These are phyloP conservation scores for Acanthurus tractus DNA, from an alignment of 2,797 vertebrate species.

Conservation along the genomic window DNA sequence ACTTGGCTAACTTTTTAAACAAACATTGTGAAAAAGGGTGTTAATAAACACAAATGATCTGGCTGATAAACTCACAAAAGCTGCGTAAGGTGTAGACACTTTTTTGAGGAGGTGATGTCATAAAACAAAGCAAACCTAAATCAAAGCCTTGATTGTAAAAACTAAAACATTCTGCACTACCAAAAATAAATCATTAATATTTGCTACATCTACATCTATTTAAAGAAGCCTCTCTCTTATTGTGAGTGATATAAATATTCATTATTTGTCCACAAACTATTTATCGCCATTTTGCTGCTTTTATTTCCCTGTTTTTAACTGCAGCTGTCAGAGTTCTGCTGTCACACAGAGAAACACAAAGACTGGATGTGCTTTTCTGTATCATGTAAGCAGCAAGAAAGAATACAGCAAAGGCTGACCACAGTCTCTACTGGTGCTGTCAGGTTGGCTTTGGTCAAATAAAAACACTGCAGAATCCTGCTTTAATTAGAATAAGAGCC, in stretches of 20 bases:
- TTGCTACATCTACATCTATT: no score
- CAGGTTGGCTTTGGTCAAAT: slow-evolving; percentile 6
- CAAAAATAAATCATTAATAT: no score
- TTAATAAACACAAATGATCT: no score
- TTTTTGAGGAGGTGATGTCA: no score
- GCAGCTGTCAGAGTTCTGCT: slow-evolving; percentile 8
- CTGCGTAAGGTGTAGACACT: no score
- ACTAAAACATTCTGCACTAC: no score
- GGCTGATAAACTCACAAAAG: no score
- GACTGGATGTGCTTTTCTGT: slow-evolving; percentile 4
- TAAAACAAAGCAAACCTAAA: no score
- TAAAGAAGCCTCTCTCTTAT: slow-evolving; percentile 2
- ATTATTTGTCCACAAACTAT: slow-evolving; percentile 2
- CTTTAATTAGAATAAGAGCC: slow-evolving; percentile 9
- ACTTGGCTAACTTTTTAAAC: background rate
- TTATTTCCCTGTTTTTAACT: background rate
- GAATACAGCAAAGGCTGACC: background rate
- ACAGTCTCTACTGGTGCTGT: slow-evolving; percentile 6
- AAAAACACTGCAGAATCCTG: background rate
- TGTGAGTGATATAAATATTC: background rate
- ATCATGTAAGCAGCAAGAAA: background rate
- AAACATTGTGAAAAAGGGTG: no score
- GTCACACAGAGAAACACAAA: slow-evolving; percentile 6
- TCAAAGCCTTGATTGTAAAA: no score
- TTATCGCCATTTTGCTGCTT: background rate